Evolutionary conservation across 2,113 vertebrate genomes (phyloP), one percentile per base, ranked within the genome.

Genomic region (Platichthys stellatus): DNA sequence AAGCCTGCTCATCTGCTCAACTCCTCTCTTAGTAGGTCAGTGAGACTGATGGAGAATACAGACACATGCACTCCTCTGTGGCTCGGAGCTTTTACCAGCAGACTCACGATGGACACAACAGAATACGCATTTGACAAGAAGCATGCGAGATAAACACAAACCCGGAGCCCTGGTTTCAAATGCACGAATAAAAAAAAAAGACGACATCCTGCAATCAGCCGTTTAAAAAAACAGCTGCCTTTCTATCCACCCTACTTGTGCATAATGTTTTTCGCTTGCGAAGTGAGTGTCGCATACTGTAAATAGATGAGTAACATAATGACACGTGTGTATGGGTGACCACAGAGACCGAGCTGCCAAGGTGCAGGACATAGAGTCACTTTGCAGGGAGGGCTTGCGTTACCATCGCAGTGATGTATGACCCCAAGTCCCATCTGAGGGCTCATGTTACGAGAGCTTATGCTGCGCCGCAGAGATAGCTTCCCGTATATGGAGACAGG

Each of bases 1-100:
- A 93, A 93, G 92, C 93, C 83, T 90, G 85, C 89, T 93, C 93
- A 92, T 93, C 91, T 92, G 90, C 91, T 91, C 88, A 88, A 91
- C 89, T 92, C 86, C 86, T 88, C 84, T 90, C 84, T 93, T 94
- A 91, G 91, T 93, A 93, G 93, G 92, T 93, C 92, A 92, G 81
- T 78, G 86, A 94, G 90, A 87, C 76, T 90, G 93, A 89, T 87
- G 82, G 86, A 90, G 86, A 90, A 90, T 70, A 82, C 81, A 91
- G 83, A 82, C 86, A 82, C 63, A 72, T 67, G 66, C 81, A 21
- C 62, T 65, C 58, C 65, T 77, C 62, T 70, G 31, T 78, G 53
- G 74, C 78, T 82, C 58, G 14, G 24, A 81, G 85, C 78, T 86
- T 84, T 85, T 57, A 72, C 67, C 38, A 20, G 67, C 72, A 78